phyloP scores from a whole-genome alignment of 2,113 vertebrate species.

The Aptenodytes patagonicus region DNA sequence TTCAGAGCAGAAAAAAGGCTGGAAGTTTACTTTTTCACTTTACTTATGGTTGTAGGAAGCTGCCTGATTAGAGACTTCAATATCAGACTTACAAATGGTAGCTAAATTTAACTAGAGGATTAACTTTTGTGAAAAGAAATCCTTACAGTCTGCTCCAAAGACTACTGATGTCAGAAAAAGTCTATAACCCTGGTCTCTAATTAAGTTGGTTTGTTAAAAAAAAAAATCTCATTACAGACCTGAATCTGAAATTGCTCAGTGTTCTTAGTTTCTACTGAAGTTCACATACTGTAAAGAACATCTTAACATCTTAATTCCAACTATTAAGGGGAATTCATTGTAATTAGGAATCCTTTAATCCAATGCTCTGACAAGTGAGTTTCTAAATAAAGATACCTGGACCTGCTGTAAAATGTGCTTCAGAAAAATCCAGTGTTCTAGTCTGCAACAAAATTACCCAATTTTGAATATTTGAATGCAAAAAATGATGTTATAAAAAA shows the following conservation, averaged over 20 bases:
- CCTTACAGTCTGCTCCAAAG: neutral
- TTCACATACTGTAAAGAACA: neutral
- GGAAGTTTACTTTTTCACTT: neutral
- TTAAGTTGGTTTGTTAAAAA: neutral
- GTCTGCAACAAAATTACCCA: neutral
- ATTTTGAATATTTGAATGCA: neutral
- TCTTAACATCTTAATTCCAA: neutral
- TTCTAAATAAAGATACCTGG: neutral
- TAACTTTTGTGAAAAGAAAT: neutral
- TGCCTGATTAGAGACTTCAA: slow-evolving; percentile 1
- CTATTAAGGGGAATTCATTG: neutral
- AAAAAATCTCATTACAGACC: neutral
- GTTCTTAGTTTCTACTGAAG: neutral
- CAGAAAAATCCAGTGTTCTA: neutral
- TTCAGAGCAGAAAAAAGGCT: neutral
- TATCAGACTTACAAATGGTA: neutral
- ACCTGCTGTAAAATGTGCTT: neutral
- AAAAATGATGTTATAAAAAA: neutral
- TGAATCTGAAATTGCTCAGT: neutral
- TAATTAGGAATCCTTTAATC: neutral
- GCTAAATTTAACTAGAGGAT: slow-evolving; percentile 4
- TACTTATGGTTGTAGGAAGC: neutral
- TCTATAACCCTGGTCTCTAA: neutral
- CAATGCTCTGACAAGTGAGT: neutral
- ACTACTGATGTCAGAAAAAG: neutral